phyloP scores from a whole-genome alignment of 64 coral and sea anemone species.

The Astreopora myriophthalma region DNA sequence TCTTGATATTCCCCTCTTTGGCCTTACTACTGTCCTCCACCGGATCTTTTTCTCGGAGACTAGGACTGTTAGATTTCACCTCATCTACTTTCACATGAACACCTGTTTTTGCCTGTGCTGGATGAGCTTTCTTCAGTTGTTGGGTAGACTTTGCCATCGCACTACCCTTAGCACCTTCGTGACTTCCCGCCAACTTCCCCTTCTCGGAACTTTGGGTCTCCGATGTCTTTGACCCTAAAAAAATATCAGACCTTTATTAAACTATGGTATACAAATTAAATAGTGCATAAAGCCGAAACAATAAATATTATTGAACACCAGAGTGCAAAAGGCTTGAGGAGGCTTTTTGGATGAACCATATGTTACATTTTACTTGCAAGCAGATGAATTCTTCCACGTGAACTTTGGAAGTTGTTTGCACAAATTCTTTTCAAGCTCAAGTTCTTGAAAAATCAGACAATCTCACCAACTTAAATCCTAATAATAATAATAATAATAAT shows the following conservation, averaged over 20 bases:
- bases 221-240: neutral
- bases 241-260: neutral
- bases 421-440: too few relatives aligned
- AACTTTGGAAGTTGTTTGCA: too few relatives aligned
- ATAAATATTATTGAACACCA: too few relatives aligned
- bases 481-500: too few relatives aligned
- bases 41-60: neutral
- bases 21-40: neutral
- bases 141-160: neutral
- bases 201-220: neutral
- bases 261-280: neutral
- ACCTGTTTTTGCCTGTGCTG: neutral
- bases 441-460: too few relatives aligned
- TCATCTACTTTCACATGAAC: neutral
- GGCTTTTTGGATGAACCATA: too few relatives aligned
- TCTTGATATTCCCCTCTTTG: slow-evolving; percentile 18
- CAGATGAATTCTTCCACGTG: too few relatives aligned
- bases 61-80: neutral
- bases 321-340: too few relatives aligned
- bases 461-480: too few relatives aligned
- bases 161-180: neutral
- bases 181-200: neutral
- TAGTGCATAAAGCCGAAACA: too few relatives aligned
- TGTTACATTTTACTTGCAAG: too few relatives aligned
- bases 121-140: neutral